Percentiles rank a stretch among this genome's conserved stretches.
phyloP scores from a whole-genome alignment of 2,888 invertebrate genomes.

The Liposcelis brunnea region DNA sequence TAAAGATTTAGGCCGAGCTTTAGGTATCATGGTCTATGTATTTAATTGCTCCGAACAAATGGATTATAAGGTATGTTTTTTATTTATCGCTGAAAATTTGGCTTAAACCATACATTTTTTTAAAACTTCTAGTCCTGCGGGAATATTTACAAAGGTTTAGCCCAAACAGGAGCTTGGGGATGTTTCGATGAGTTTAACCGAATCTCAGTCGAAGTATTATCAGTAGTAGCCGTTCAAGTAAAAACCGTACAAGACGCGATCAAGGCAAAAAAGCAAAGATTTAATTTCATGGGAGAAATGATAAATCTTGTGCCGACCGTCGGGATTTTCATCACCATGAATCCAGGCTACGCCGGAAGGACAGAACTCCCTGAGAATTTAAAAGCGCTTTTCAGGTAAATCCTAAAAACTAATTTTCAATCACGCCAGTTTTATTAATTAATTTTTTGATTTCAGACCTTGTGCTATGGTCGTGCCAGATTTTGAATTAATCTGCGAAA shows the following conservation, averaged over 20 bases:
- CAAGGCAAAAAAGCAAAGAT: slow-evolving; percentile 57
- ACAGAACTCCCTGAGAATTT: slow-evolving; percentile 75
- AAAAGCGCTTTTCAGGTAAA: slow-evolving; percentile 33
- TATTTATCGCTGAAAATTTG: too few species aligned
- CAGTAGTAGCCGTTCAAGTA: slow-evolving; percentile 90
- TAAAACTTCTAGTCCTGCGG: slow-evolving; percentile 50
- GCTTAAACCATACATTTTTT: not conserved
- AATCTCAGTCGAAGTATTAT: slow-evolving; percentile 85
- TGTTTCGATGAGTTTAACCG: slow-evolving; percentile 95
- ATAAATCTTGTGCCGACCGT: slow-evolving; percentile 57
- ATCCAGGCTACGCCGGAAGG: slow-evolving; percentile 87
- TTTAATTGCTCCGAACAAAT: slow-evolving; percentile 95
- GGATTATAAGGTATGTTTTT: slow-evolving; percentile 61
- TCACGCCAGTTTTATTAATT: slow-evolving; percentile 4
- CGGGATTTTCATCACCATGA: slow-evolving; percentile 93
- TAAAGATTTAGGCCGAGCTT: slow-evolving; percentile 81
- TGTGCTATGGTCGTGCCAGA: slow-evolving; percentile 97
- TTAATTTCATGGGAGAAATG: slow-evolving; percentile 71
- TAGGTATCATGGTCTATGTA: slow-evolving; percentile 95
- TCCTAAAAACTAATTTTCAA: not conserved
- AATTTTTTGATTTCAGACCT: slow-evolving; percentile 38
- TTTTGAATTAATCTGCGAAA: slow-evolving; percentile 89
- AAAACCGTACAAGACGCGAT: slow-evolving; percentile 75
- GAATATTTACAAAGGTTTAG: slow-evolving; percentile 87
- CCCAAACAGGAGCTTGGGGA: slow-evolving; percentile 92